These are phyloP conservation scores for Danionella dracula DNA, from an alignment of 2,797 vertebrate species.

Conservation along the genomic window DNA sequence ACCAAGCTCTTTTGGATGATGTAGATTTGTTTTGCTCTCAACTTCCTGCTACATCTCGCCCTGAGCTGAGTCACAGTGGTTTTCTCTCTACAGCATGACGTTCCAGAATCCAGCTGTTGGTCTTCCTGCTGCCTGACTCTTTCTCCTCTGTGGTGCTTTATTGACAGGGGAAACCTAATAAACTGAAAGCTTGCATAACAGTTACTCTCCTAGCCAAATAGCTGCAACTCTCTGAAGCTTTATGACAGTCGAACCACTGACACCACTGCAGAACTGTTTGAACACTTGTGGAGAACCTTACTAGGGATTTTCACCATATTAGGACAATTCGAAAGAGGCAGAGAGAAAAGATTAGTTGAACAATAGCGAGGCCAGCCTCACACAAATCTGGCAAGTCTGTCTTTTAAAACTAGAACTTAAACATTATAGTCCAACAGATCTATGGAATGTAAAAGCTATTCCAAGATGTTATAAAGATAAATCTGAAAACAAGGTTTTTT, in stretches of 20 bases:
- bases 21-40: background rate
- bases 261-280: background rate
- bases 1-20: background rate
- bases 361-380: background rate
- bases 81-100: background rate
- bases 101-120: background rate
- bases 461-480: too few relatives aligned
- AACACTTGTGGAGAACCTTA: background rate
- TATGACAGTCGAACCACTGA: constrained; percentile 2
- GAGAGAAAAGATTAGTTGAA: background rate
- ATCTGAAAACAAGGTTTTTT: too few relatives aligned
- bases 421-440: too few relatives aligned
- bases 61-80: background rate
- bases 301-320: constrained; percentile 4
- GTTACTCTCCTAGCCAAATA: constrained; percentile 9
- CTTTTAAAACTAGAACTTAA: too few relatives aligned
- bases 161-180: constrained; percentile 31
- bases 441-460: too few relatives aligned
- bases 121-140: constrained; percentile 2
- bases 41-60: background rate
- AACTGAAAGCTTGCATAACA: constrained; percentile 27
- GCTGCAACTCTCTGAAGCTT: constrained; percentile 12
- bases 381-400: too few relatives aligned
- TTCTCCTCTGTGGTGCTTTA: background rate
- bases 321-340: background rate